These are phyloP conservation scores for Diarsia brunnea DNA, from an alignment of 2,888 invertebrate species.

Conservation along the genomic window DNA sequence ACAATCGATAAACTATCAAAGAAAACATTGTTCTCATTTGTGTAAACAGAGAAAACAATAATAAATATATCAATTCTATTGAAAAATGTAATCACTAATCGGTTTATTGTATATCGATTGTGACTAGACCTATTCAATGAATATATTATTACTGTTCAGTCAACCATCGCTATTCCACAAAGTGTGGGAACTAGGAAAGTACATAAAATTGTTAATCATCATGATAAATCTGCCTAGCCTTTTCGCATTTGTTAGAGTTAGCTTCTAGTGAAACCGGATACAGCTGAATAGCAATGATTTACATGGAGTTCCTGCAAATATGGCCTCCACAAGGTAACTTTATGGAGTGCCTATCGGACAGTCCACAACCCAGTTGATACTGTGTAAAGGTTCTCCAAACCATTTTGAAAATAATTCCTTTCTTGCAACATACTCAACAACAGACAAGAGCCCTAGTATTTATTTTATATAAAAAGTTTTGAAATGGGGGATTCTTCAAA, in stretches of 20 bases:
- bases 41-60: constrained; percentile 26
- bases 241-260: background rate
- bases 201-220: background rate
- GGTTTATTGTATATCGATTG: constrained; percentile 29
- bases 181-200: background rate
- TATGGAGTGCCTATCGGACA: too few species aligned
- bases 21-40: constrained; percentile 1
- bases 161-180: background rate
- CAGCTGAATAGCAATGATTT: background rate
- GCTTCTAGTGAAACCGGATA: background rate
- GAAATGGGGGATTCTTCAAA: background rate
- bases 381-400: background rate
- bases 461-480: too few species aligned
- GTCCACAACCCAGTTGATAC: too few species aligned
- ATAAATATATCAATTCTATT: background rate
- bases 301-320: background rate
- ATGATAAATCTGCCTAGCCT: background rate
- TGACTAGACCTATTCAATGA: constrained; percentile 1
- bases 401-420: background rate
- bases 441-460: background rate
- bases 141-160: background rate
- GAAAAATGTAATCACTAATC: constrained; percentile 16
- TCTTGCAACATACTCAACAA: background rate
- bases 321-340: background rate
- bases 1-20: constrained; percentile 4